Conservation (phyloP, 2,113 vertebrate species). For the Hemiprocne comata region DNA sequence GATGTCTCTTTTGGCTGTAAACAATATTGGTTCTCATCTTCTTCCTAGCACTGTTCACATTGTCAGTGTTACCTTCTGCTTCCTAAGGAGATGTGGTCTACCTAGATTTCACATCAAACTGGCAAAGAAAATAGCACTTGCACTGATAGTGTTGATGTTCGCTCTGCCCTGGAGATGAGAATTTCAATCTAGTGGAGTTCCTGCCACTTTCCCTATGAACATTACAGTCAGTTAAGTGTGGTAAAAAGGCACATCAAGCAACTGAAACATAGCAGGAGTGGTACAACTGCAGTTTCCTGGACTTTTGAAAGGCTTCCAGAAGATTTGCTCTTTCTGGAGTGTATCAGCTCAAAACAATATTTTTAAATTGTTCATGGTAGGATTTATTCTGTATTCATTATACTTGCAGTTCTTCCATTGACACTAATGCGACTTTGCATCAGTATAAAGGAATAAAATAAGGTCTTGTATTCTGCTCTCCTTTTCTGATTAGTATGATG, state of each 20-base stretch:
- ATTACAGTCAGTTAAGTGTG: neutral
- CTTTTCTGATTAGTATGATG: neutral
- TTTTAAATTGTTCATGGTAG: neutral
- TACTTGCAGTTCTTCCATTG: neutral
- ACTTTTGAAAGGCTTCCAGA: neutral
- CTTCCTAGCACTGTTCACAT: neutral
- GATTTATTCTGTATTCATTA: constrained; percentile 2
- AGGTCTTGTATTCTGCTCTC: neutral
- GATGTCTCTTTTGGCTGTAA: neutral
- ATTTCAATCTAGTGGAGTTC: neutral
- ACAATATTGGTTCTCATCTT: neutral
- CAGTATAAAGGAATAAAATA: neutral
- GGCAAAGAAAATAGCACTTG: neutral
- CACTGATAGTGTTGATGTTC: neutral
- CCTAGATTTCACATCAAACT: neutral
- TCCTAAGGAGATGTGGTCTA: neutral
- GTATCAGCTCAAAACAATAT: neutral
- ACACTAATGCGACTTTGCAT: neutral
- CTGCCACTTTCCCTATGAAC: neutral
- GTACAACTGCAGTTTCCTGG: neutral
- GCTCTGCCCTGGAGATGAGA: neutral
- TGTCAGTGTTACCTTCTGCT: neutral
- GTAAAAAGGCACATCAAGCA: neutral
- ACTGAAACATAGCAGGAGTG: neutral
- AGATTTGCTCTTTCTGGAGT: neutral